Evolutionary conservation across 2,113 vertebrate species (phyloP), one percentile per base, ranked within the genome.

Genomic region (Lepus americanus): DNA sequence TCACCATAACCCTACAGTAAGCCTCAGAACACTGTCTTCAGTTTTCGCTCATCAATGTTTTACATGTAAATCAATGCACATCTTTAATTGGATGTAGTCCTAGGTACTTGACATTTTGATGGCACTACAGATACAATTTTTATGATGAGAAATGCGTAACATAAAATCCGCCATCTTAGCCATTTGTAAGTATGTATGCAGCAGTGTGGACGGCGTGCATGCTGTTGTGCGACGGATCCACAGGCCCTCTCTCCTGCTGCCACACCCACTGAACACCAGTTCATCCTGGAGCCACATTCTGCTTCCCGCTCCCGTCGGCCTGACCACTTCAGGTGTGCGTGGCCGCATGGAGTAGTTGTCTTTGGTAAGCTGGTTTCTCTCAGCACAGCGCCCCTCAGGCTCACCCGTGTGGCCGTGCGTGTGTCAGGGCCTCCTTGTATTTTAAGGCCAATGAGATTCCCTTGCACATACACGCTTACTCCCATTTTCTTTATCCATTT

Each of bases 51-150:
- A 31, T 20, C 20, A 17, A 7, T 61, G 55, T 25, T 93, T 80
- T 51, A 27, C 66, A 3, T 72, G 23, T 33, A 70, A 33, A 73
- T 74, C 25, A 67, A 59, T 39, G 5, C 1, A 61, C 22, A 19
- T 79, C 55, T 89, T 73, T 85, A 27, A 73, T 74, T 85, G 14
- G 9, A 51, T 74, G 59, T 78, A 73, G 76, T 81, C 7, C 73
- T 83, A 88, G 20, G 3, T 77, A n/a, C n/a, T 93, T 95, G 73
- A 49, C 81, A 84, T 73, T 92, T 53, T 82, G 22, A 69, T 89
- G 33, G 36, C 72, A 53, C 36, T 55, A 2, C 29, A 72, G 44
- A 29, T 63, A 83, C 14, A 77, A 53, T 29, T 85, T 81, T 67
- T 72, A 76, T 74, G 29, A 9, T 69, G 76, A 64, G 39, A 86